Conservation (phyloP, 2,888 invertebrate genomes). For the Troides helena region DNA sequence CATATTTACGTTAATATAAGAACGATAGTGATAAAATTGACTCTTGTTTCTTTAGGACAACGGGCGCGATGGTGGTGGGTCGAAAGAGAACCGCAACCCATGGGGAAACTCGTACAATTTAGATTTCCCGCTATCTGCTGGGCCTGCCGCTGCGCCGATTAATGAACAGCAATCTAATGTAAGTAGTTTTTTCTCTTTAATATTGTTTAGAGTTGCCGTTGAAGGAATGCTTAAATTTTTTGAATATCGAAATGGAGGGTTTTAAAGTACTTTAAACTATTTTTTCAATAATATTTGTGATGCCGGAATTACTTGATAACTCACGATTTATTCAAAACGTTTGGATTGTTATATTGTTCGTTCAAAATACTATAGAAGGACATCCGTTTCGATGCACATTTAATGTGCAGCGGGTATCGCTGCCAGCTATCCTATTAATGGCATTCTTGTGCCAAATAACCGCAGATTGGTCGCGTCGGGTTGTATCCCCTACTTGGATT, state of each 20-base stretch:
- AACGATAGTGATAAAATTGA: background rate
- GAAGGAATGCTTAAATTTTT: background rate
- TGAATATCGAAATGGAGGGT: no score
- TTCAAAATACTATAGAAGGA: slow-evolving; percentile 70
- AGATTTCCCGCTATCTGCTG: slow-evolving; percentile 46
- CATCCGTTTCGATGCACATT: slow-evolving; percentile 72
- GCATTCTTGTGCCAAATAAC: slow-evolving; percentile 65
- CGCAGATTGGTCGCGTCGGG: slow-evolving; percentile 46
- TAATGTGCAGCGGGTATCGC: slow-evolving; percentile 61
- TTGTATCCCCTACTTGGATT: slow-evolving; percentile 52
- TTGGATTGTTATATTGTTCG: slow-evolving; percentile 64
- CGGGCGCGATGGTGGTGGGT: slow-evolving; percentile 56
- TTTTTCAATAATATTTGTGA: no score
- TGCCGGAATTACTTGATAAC: slow-evolving; percentile 20
- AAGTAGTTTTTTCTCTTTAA: slow-evolving; percentile 42
- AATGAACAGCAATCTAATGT: slow-evolving; percentile 46
- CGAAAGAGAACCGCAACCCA: slow-evolving; percentile 59
- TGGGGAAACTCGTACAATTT: slow-evolving; percentile 57
- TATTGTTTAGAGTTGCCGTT: background rate
- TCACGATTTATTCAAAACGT: slow-evolving; percentile 40
- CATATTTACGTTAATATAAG: no score
- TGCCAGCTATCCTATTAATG: slow-evolving; percentile 71
- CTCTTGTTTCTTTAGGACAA: slow-evolving; percentile 49
- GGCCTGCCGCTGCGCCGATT: slow-evolving; percentile 45
- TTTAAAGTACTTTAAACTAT: no score